A percentile compares a stretch with the other conserved stretches of the same genome.
These are phyloP conservation scores for Dendrocopos noguchii DNA, from an alignment of 2,113 vertebrate species.

Conservation along the genomic window DNA sequence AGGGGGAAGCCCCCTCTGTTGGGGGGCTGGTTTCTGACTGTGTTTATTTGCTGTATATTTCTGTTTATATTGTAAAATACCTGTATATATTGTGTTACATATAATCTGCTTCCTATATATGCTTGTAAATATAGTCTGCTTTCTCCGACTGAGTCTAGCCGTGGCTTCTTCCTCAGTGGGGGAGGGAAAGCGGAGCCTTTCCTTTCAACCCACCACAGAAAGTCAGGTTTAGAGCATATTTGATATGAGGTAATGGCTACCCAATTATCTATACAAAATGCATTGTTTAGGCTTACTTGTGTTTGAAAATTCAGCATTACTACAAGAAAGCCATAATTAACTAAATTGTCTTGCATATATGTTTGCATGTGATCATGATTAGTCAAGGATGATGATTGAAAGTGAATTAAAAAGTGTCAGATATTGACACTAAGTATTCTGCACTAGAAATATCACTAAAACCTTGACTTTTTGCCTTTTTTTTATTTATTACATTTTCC, in stretches of 20 bases:
- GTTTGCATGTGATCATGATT: not conserved
- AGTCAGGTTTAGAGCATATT: not conserved
- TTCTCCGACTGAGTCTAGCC: too few species aligned
- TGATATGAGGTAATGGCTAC: not conserved
- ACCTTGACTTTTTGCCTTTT: not conserved
- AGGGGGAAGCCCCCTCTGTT: too few species aligned
- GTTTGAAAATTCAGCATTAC: not conserved
- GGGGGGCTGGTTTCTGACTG: too few species aligned
- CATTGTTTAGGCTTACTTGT: not conserved
- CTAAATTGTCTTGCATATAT: not conserved
- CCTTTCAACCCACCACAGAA: too few species aligned
- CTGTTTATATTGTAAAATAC: too few species aligned
- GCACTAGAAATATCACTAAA: not conserved
- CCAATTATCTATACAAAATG: not conserved
- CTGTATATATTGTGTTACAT: too few species aligned
- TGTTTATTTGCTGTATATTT: too few species aligned
- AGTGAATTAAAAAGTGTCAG: not conserved
- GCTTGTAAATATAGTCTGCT: too few species aligned
- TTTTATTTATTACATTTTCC: not conserved
- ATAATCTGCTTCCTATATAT: too few species aligned
- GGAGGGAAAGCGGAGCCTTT: too few species aligned
- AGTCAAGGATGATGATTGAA: not conserved
- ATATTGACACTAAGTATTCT: not conserved
- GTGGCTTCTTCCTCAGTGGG: too few species aligned
- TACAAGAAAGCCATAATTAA: not conserved